Evolutionary conservation across 2,797 vertebrate genomes (phyloP), one percentile per base, ranked within the genome.

Genomic region (Eospalax fontanierii): DNA sequence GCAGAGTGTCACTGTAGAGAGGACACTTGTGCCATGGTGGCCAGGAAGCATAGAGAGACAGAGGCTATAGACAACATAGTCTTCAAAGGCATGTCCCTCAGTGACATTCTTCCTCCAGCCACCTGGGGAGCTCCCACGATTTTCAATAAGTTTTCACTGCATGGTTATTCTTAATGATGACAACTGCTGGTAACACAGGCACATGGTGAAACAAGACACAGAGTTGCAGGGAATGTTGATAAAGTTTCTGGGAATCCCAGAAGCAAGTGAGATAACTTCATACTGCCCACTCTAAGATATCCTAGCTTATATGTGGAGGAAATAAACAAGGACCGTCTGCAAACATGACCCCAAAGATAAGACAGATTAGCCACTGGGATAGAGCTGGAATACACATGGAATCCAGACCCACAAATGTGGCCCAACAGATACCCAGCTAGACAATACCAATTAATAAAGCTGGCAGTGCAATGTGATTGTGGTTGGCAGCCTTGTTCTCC

Each of bases 401-500:
- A 8, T 22, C 24, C 19, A 33, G 4, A 22, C 22, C 38, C 71
- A 3, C 92, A 22, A 2, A 16, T 21, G 22, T 61, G 1, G 0
- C 18, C 50, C 26, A 1, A 0, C 4, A 26, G 73, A 26, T 16
- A 35, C 1, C 1, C 2, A 8, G 63, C 33, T 26, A 38, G 4
- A 83, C 46, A 21, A 6, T 6, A 5, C 2, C 22, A 54, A 33
- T 21, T 28, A 5, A 6, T 16, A 26, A 78, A 35, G 43, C 63
- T 7, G 30, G 54, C 1, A 0, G 8, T 8, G 16, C 0, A 2
- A 0, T 0, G 21, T 11, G 22, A 15, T 4, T 50, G 15, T 40
- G 28, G 11, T 4, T 14, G 5, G 24, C 1, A 0, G 33, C 21
- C 18, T 38, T n/a, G 6, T 9, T n/a, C 10, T 19, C 4, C 12